phyloP scores from a whole-genome alignment of 2,797 vertebrate genomes.

The Cossypha dichroa region DNA sequence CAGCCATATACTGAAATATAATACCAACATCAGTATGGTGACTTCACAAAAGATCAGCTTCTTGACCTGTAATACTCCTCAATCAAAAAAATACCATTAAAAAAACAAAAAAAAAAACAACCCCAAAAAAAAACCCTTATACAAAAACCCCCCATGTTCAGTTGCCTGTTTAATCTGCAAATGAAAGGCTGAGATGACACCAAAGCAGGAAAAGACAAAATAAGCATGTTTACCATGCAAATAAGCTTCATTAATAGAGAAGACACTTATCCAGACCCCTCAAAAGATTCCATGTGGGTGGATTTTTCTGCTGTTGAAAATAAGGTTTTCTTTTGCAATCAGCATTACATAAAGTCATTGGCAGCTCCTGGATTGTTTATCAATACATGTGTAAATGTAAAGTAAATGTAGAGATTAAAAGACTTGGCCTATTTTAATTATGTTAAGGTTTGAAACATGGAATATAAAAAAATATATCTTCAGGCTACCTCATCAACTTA shows the following conservation, averaged over 20 bases:
- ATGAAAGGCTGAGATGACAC: conserved; percentile 14
- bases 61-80: not conserved
- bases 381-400: not conserved
- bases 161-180: conserved; percentile 19
- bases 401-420: not conserved
- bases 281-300: not conserved
- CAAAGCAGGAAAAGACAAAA: conserved; percentile 21
- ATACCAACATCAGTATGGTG: not conserved
- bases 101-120: not conserved
- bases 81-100: not conserved
- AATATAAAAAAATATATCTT: not conserved
- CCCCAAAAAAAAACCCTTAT: not conserved
- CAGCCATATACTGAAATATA: not conserved
- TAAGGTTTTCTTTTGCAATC: not conserved
- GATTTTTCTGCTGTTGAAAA: not conserved
- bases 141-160: not conserved
- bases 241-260: conserved; percentile 14
- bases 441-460: not conserved
- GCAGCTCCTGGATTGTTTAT: not conserved
- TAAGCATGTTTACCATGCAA: conserved; percentile 27
- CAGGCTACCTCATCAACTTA: not conserved
- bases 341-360: not conserved
- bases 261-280: conserved; percentile 2
- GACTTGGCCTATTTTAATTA: conserved; percentile 1
- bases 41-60: not conserved